Evolutionary conservation across 2,113 vertebrate species (phyloP), one percentile per base, ranked within the genome.

Genomic region (Hippoglossus stenolepis): DNA sequence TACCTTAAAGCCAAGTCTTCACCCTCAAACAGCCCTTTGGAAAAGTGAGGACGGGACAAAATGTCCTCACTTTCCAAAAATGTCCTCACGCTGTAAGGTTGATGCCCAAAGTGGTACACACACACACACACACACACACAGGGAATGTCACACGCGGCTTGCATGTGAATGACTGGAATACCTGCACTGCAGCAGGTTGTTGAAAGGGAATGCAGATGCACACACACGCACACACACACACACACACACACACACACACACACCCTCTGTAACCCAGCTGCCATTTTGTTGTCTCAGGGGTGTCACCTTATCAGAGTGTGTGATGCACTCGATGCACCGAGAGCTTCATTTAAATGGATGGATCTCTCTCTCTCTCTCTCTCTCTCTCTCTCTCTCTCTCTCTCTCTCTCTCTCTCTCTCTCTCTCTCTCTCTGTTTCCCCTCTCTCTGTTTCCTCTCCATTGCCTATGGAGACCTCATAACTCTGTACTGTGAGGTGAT

Each of bases 171-270:
- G 53, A 75, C 53, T 62, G 47, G n/a, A 69, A 61, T 70, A 67
- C 54, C 68, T 76, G 67, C 72, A 67, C 83, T 75, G 66, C 28
- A n/a, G 66, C 60, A 59, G 70, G 73, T 69, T 75, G 69, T 67
- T 61, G 62, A 65, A 28, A 43, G 10, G 11, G 40, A 43, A 31
- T 5, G 5, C 28, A 31, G 5, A 31, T 5, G 6, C 28, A 31
- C 28, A 31, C 28, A 28, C 26, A 28, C 26, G 2, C 26, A 28
- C 40, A 24, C 24, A 47, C 71, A 62, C 53, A 59, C 65, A 45
- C 57, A 58, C 43, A 15, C 24, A 7, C 24, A 26, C 51, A 14
- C 31, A 35, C 40, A n/a, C 21, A 11, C 38, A 21, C 23, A 54
- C 51, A 54, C 18, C 4, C 47, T 54, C 51, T 10, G 17, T 51